Conservation (phyloP, 2,797 vertebrate species). For the Euthynnus affinis region DNA sequence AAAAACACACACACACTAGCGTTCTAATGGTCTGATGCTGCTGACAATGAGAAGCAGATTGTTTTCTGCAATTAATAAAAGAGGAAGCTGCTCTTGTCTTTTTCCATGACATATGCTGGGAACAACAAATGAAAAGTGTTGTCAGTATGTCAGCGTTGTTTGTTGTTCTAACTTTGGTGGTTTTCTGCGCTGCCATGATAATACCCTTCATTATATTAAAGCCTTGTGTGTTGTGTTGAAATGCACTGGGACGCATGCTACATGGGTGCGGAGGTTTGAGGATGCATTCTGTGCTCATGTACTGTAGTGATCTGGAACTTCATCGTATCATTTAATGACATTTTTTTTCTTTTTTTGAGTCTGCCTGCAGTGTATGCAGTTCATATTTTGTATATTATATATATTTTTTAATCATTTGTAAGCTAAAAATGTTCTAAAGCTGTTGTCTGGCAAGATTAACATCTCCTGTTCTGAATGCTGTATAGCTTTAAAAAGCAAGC, state of each 20-base stretch:
- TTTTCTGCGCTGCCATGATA: not conserved
- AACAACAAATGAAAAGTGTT: constrained; percentile 2
- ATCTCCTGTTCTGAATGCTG: no score
- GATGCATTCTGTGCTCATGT: not conserved
- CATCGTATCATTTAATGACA: no score
- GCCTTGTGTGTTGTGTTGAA: not conserved
- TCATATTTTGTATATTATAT: no score
- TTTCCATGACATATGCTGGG: constrained; percentile 12
- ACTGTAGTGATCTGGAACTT: no score
- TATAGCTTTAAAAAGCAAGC: no score
- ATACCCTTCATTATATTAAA: not conserved
- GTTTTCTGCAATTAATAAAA: constrained; percentile 25
- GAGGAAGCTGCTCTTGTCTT: constrained; percentile 18
- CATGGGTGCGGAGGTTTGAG: not conserved
- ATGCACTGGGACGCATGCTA: not conserved
- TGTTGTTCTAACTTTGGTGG: constrained; percentile 1
- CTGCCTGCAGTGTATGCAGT: no score
- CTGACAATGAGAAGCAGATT: constrained; percentile 35
- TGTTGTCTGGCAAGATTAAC: no score
- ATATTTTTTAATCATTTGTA: no score
- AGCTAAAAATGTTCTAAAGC: no score
- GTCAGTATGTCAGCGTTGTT: not conserved
- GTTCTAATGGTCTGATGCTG: constrained; percentile 21
- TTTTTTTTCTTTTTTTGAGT: no score
- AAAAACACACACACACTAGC: not conserved